phyloP scores from a whole-genome alignment of 2,113 vertebrate species.

The Eonycteris spelaea region DNA sequence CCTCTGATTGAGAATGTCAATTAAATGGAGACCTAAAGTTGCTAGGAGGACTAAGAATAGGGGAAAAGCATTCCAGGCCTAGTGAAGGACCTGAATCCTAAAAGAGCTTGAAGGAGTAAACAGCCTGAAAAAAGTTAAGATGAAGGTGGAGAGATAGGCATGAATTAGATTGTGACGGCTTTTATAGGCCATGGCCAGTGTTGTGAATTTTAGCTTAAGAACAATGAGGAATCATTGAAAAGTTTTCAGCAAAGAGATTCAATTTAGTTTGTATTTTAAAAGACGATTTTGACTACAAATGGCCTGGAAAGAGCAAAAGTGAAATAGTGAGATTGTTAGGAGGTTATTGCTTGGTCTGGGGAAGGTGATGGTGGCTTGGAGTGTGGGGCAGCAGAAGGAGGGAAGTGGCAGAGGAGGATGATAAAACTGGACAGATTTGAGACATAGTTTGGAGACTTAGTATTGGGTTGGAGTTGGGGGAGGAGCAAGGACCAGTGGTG shows the following conservation, averaged over 20 bases:
- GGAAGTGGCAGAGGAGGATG: neutral
- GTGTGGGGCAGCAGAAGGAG: neutral
- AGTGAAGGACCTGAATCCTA: neutral
- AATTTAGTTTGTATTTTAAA: neutral
- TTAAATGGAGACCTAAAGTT: neutral
- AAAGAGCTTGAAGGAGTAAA: neutral
- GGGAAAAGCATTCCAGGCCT: neutral
- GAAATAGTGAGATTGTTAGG: neutral
- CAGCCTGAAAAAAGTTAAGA: neutral
- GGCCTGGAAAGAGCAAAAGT: neutral
- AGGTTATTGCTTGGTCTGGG: neutral
- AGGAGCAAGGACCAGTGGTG: neutral
- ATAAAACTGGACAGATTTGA: neutral
- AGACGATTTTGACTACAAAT: neutral
- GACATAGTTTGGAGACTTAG: neutral
- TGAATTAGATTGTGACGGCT: too few species aligned
- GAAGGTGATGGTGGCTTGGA: neutral
- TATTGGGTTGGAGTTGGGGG: neutral
- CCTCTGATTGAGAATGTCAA: neutral
- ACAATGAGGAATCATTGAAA: neutral
- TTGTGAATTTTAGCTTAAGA: neutral
- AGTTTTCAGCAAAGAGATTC: neutral
- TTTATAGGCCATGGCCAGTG: neutral
- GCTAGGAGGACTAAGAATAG: neutral
- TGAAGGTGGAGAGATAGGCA: neutral